Conservation (phyloP, 2,113 vertebrate species). For the Eleginops maclovinus region DNA sequence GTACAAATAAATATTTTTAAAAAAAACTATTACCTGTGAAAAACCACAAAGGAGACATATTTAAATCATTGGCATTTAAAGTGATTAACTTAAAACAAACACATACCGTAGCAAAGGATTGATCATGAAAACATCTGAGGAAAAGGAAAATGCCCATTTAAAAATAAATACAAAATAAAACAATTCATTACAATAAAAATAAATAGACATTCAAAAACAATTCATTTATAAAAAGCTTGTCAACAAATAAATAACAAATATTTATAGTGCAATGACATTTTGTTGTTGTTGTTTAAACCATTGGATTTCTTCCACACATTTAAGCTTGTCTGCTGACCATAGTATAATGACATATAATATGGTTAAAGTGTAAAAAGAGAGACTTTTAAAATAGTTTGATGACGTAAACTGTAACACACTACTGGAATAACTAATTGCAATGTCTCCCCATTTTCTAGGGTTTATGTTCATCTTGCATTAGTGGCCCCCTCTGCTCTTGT, state of each 20-base stretch:
- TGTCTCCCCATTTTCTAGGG: background rate
- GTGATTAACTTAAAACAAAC: background rate
- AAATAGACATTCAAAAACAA: constrained; percentile 5
- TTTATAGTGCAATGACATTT: constrained; percentile 32
- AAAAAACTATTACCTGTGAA: background rate
- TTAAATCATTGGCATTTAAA: constrained; percentile 18
- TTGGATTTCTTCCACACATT: constrained; percentile 39
- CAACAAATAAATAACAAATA: constrained; percentile 36
- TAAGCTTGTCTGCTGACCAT: constrained; percentile 6
- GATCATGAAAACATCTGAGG: background rate
- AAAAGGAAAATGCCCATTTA: background rate
- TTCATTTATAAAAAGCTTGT: constrained; percentile 24
- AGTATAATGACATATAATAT: constrained; percentile 30
- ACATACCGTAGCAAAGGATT: background rate
- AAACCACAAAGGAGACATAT: constrained; percentile 1
- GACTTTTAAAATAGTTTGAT: constrained; percentile 21
- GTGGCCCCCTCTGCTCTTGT: background rate
- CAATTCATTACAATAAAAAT: constrained; percentile 24
- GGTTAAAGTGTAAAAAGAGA: constrained; percentile 70
- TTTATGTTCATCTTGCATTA: background rate
- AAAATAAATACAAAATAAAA: constrained; percentile 21
- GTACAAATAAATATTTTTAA: constrained; percentile 15
- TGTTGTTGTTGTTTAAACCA: background rate
- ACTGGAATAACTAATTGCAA: constrained; percentile 37
- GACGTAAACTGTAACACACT: constrained; percentile 23